A percentile compares a stretch with the other conserved stretches of the same genome.
phyloP scores from a whole-genome alignment of 2,888 invertebrate genomes.

The Schizaphis graminum region DNA sequence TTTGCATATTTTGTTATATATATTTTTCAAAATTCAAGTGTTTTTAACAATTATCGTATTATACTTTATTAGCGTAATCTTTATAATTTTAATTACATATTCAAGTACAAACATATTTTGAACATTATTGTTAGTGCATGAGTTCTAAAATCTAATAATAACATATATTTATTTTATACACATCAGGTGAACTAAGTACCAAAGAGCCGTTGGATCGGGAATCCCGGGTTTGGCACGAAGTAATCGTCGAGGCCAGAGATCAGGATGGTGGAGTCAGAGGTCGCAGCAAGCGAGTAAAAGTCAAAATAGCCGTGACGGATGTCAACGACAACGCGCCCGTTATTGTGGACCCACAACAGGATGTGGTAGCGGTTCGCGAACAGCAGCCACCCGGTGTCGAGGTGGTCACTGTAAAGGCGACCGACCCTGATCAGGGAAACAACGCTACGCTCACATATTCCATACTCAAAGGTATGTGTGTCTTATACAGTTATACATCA shows the following conservation, averaged over 20 bases:
- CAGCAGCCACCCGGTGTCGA: slow-evolving; percentile 91
- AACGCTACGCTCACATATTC: slow-evolving; percentile 91
- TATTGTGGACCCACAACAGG: slow-evolving; percentile 91
- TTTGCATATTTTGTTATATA: not conserved
- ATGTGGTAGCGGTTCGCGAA: slow-evolving; percentile 89
- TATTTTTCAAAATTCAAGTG: not conserved
- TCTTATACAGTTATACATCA: not conserved
- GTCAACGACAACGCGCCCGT: slow-evolving; percentile 96
- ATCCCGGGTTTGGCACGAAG: slow-evolving; percentile 81
- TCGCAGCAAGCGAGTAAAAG: slow-evolving; percentile 81
- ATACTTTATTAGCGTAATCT: not conserved
- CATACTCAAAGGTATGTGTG: slow-evolving; percentile 79
- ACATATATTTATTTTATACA: not conserved
- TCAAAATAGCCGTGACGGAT: slow-evolving; percentile 87
- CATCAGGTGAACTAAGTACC: slow-evolving; percentile 85
- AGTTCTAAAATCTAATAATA: not conserved
- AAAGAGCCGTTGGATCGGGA: slow-evolving; percentile 89
- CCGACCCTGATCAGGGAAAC: slow-evolving; percentile 89
- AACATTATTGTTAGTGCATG: not conserved
- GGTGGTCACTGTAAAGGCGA: slow-evolving; percentile 85
- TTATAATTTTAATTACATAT: not conserved
- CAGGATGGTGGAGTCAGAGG: slow-evolving; percentile 76
- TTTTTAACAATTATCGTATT: no score
- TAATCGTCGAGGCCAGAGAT: slow-evolving; percentile 91
- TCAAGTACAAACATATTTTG: not conserved